Evolutionary conservation across 2,113 vertebrate genomes (phyloP).

Genomic region (Myiozetetes cayanensis): DNA sequence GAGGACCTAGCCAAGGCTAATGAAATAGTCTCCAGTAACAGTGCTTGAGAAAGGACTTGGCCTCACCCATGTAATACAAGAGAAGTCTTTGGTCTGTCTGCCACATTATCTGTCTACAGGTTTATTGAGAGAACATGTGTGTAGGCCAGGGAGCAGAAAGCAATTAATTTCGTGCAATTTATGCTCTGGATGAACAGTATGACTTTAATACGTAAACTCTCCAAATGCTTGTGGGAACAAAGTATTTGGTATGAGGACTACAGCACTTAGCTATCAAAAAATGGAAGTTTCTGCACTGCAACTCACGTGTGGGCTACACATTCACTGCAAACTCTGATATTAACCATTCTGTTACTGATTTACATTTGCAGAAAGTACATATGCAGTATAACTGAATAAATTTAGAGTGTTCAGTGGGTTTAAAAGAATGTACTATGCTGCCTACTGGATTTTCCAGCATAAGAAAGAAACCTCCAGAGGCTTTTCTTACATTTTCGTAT

Average conservation of each 20-base stretch:
- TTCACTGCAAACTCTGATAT: background rate
- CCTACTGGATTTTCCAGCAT: slow-evolving; percentile 7
- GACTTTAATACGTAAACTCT: background rate
- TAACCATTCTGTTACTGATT: background rate
- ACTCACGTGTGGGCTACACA: background rate
- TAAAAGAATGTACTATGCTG: background rate
- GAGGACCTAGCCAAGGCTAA: background rate
- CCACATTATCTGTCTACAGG: background rate
- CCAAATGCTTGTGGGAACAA: background rate
- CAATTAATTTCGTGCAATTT: background rate
- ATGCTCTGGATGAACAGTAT: background rate
- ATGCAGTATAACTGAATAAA: background rate
- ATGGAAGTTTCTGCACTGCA: background rate
- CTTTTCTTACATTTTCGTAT: slow-evolving; percentile 2
- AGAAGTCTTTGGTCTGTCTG: background rate
- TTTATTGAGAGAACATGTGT: background rate
- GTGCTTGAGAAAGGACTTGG: background rate
- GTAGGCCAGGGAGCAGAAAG: background rate
- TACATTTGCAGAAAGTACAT: background rate
- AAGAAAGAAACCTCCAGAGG: background rate
- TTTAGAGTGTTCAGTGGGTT: background rate
- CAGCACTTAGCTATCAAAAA: background rate
- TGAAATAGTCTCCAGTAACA: background rate
- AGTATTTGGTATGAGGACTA: background rate
- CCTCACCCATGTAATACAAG: background rate